phyloP scores from a whole-genome alignment of 2,888 invertebrate genomes.

The Pediacus dermestoides region DNA sequence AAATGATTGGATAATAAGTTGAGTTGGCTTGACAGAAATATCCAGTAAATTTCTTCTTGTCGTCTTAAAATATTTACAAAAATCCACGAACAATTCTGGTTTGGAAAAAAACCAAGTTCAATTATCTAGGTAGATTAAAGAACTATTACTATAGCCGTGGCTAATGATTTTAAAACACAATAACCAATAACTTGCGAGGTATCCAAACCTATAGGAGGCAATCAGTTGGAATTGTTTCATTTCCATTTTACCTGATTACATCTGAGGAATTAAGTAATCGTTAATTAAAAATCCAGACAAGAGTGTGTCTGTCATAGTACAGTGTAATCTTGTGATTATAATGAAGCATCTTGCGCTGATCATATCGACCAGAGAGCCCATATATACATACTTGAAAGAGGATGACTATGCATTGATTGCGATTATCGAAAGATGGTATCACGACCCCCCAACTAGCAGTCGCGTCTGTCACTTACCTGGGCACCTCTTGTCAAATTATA shows the following conservation, averaged over 20 bases:
- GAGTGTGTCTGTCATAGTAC: conserved; percentile 13
- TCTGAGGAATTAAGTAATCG: conserved; percentile 16
- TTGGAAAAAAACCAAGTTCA: no score
- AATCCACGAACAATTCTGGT: background rate
- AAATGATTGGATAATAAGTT: conserved; percentile 33
- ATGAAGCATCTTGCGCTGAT: conserved; percentile 21
- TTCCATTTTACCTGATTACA: conserved; percentile 15
- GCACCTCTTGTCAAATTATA: conserved; percentile 48
- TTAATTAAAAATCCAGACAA: conserved; percentile 18
- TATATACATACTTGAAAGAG: conserved; percentile 18
- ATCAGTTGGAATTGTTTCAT: conserved; percentile 16
- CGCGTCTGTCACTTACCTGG: conserved; percentile 46
- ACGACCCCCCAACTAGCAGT: conserved; percentile 47
- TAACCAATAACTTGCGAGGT: no score
- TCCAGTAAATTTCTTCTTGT: background rate
- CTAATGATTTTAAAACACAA: no score
- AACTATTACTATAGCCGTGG: no score
- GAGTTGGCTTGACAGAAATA: conserved; percentile 13
- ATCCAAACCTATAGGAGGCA: no score
- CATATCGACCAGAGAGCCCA: conserved; percentile 8
- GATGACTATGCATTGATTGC: conserved; percentile 40
- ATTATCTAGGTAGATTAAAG: no score
- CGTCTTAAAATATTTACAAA: background rate
- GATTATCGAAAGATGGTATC: conserved; percentile 42
- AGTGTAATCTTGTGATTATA: conserved; percentile 28